Percentiles rank a stretch among this genome's conserved stretches.
phyloP scores from a whole-genome alignment of 2,888 invertebrate species.

The Aelia acuminata region DNA sequence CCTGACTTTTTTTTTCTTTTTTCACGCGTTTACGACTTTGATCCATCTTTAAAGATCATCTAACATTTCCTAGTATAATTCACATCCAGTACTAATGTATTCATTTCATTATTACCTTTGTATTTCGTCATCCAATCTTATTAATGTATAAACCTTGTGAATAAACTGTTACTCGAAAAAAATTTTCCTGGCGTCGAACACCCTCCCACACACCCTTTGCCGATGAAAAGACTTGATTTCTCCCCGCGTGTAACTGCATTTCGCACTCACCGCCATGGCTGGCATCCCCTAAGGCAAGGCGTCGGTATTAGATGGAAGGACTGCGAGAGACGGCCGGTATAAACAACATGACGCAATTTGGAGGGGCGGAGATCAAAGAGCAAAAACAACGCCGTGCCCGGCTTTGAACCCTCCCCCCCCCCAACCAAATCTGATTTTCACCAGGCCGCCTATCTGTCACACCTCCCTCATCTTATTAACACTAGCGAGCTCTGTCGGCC shows the following conservation, averaged over 20 bases:
- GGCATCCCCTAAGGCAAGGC: slow-evolving; percentile 11
- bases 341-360: slow-evolving; percentile 63
- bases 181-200: not conserved
- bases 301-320: slow-evolving; percentile 39
- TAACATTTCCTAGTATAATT: too few species aligned
- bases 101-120: too few species aligned
- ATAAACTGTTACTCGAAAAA: too few species aligned
- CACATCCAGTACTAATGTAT: too few species aligned
- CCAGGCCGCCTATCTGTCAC: slow-evolving; percentile 62
- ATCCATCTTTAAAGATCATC: too few species aligned
- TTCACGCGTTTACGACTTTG: too few species aligned
- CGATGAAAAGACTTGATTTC: not conserved
- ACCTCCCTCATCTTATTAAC: slow-evolving; percentile 54
- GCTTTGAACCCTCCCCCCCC: slow-evolving; percentile 49
- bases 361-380: slow-evolving; percentile 65
- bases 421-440: slow-evolving; percentile 65
- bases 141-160: too few species aligned
- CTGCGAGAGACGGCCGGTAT: slow-evolving; percentile 53
- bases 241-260: not conserved
- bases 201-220: not conserved
- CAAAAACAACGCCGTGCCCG: slow-evolving; percentile 65
- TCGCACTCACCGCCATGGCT: not conserved
- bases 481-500: slow-evolving; percentile 29
- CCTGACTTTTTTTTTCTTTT: too few species aligned
- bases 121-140: too few species aligned